Percentiles rank a stretch among this genome's conserved stretches.
phyloP scores from a whole-genome alignment of 2,888 invertebrate species.

The Rhagium mordax region DNA sequence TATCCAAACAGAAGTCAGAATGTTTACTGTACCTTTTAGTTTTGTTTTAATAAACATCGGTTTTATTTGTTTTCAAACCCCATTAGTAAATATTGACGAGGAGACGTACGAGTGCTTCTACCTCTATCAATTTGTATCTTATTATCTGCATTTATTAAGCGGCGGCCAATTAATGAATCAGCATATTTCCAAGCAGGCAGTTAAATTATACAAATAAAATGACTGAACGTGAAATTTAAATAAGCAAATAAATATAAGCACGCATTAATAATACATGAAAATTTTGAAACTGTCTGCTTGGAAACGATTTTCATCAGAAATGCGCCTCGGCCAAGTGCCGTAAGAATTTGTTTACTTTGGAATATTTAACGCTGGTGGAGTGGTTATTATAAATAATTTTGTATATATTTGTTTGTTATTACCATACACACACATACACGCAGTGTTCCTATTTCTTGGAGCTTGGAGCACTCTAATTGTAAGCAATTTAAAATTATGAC shows the following conservation, averaged over 20 bases:
- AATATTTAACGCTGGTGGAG: not conserved
- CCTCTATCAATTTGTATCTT: constrained; percentile 38
- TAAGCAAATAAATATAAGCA: constrained; percentile 44
- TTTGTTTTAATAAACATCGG: constrained; percentile 49
- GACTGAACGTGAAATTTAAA: constrained; percentile 32
- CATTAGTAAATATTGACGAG: constrained; percentile 52
- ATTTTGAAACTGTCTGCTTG: not conserved
- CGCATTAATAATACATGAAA: constrained; percentile 35
- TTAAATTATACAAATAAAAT: constrained; percentile 30
- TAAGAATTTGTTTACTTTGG: not conserved
- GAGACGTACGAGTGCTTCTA: constrained; percentile 39
- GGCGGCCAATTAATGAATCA: constrained; percentile 31
- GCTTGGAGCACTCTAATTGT: too few relatives aligned
- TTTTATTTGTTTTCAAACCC: constrained; percentile 50
- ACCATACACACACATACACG: too few relatives aligned
- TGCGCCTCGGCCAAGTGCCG: not conserved
- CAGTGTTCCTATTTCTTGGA: too few relatives aligned
- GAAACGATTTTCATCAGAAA: not conserved
- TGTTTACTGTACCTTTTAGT: constrained; percentile 38
- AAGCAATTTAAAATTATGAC: too few relatives aligned
- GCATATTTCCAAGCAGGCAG: constrained; percentile 21
- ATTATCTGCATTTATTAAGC: constrained; percentile 29
- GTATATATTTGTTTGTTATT: too few relatives aligned
- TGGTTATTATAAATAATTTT: not conserved
- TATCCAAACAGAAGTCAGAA: constrained; percentile 17